phyloP scores from a whole-genome alignment of 2,888 invertebrate species.

The Heliconius cydno region DNA sequence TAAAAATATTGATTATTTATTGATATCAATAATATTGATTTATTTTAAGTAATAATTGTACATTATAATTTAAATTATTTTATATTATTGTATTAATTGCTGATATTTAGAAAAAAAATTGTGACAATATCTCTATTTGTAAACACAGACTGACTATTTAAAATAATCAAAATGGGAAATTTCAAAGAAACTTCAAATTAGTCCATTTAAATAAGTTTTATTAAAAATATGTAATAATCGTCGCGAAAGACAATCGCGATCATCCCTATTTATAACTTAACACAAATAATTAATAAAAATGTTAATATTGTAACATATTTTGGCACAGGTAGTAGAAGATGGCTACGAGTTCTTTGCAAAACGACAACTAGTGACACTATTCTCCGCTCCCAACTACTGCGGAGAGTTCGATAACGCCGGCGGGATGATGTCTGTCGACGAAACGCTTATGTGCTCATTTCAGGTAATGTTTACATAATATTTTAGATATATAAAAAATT shows the following conservation, averaged over 20 bases:
- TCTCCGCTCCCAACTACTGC: slow-evolving; percentile 99
- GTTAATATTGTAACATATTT: background rate
- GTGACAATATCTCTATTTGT: too few relatives aligned
- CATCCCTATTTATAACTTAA: background rate
- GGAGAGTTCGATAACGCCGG: slow-evolving; percentile 99
- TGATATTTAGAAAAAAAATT: too few relatives aligned
- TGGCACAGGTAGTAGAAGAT: slow-evolving; percentile 94
- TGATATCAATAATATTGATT: too few relatives aligned
- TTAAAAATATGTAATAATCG: background rate
- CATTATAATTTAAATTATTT: too few relatives aligned
- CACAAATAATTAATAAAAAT: background rate
- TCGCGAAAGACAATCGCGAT: background rate
- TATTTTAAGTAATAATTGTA: too few relatives aligned
- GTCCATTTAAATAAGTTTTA: background rate
- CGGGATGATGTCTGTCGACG: slow-evolving; percentile 99
- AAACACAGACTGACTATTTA: too few relatives aligned
- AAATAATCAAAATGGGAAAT: too few relatives aligned
- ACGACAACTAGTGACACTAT: slow-evolving; percentile 97
- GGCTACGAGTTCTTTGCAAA: slow-evolving; percentile 99
- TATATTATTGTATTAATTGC: too few relatives aligned
- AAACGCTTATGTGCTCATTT: slow-evolving; percentile 99
- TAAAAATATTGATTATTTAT: too few relatives aligned
- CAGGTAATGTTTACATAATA: slow-evolving; percentile 86
- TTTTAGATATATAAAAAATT: too few relatives aligned
- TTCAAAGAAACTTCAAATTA: too few relatives aligned